A percentile compares a stretch with the other conserved stretches of the same genome.
These are phyloP conservation scores for Cyclophora punctaria DNA, from an alignment of 2,888 invertebrate species.

Conservation along the genomic window DNA sequence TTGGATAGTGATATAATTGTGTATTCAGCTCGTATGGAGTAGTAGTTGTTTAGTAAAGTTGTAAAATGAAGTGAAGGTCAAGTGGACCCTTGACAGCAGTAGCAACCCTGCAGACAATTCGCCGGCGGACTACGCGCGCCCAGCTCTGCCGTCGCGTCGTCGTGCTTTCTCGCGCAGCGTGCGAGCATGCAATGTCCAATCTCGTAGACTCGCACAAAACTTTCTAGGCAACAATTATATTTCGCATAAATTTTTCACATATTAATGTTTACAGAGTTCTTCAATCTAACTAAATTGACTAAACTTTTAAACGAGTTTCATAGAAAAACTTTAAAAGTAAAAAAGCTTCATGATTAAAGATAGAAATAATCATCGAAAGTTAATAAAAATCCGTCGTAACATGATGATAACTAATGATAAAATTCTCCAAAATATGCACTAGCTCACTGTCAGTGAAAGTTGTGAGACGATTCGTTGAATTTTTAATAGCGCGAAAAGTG, in stretches of 20 bases:
- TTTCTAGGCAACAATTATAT: constrained; percentile 74
- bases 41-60: too few species aligned
- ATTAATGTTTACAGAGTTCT: constrained; percentile 1
- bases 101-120: constrained; percentile 15
- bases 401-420: constrained; percentile 18
- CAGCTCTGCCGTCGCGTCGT: constrained; percentile 40
- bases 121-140: constrained; percentile 19
- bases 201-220: constrained; percentile 61
- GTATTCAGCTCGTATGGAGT: too few species aligned
- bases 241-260: constrained; percentile 72
- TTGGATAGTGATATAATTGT: background rate
- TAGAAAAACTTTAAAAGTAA: too few species aligned
- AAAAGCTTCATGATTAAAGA: too few species aligned
- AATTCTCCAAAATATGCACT: constrained; percentile 33
- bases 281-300: too few species aligned
- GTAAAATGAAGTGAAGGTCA: constrained; percentile 10
- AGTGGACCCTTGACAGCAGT: background rate
- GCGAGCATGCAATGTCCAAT: constrained; percentile 70
- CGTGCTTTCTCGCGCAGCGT: constrained; percentile 72
- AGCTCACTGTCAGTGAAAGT: constrained; percentile 62
- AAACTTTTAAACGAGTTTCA: too few species aligned
- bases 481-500: constrained; percentile 67
- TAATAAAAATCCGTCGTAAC: background rate
- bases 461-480: constrained; percentile 66
- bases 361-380: too few species aligned